Base-by-base conservation (phyloP, 2,113 vertebrate species). In the Microtus pennsylvanicus region DNA sequence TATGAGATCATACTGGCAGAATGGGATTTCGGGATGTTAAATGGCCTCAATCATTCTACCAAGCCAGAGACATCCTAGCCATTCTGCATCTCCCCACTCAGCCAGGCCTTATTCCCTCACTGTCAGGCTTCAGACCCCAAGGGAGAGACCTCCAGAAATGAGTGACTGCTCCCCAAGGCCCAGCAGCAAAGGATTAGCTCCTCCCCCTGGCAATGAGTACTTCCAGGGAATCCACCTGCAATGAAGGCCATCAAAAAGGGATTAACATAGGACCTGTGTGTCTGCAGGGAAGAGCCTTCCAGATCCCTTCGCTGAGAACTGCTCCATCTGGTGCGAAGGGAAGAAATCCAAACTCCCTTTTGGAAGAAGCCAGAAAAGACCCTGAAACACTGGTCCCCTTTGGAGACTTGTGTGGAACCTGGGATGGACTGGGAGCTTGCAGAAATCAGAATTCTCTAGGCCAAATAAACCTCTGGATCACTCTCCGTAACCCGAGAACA, bases 181-280 rank as follows among this genome's bases (percentile, higher is more conserved):
- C 85, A 10, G 6, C 8, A 47, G 70, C 94, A 88, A 65, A 90
- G 85, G 63, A 28, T 47, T 47, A 38, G 7, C 61, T 69, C 82
- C 90, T 86, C 52, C 95, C n/a, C 52, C 55, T 89, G 83, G 47
- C 92, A 82, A 38, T 8, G 8, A 58, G 24, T 19, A 28, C 61
- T 81, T 90, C 42, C 88, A n/a, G 61, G 38, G 55, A 78, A 93
- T 52, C 80, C 72, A 58, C 61, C 65, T 89, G 87, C 96, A 97
- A 81, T 81, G 72, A 89, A 93, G 92, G 17, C 63, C 69, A 85
- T 93, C 97, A 97, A 85, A 96, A 96, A 90, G 70, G 94, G 87
- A 95, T 91, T 87, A 96, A 55, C 47, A 28, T 11, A 1, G 1
- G 58, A 21, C 76, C n/a, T 3, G 78, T 89, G 87, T 92, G 94